Percentiles rank a stretch among this genome's conserved stretches.
These are phyloP conservation scores for Lasioglossum marginatum DNA, from an alignment of 2,888 invertebrate genomes.

Conservation along the genomic window DNA sequence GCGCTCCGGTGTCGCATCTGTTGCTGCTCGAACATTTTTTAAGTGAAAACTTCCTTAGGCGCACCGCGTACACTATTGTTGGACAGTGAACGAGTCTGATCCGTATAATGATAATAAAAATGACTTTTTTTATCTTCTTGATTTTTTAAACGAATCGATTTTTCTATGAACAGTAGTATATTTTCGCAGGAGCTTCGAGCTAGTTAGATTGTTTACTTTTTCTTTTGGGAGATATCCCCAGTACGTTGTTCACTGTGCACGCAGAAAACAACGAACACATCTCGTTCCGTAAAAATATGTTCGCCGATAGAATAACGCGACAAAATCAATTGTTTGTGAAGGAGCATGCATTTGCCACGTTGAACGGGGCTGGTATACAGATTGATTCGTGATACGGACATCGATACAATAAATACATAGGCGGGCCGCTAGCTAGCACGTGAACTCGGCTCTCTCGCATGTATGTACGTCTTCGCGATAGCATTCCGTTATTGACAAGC, in stretches of 20 bases:
- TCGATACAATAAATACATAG: constrained; percentile 15
- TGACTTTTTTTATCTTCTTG: not conserved
- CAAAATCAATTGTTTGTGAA: not conserved
- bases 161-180: too few relatives aligned
- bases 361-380: not conserved
- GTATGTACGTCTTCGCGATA: constrained; percentile 19
- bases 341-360: not conserved
- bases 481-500: constrained; percentile 59
- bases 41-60: too few relatives aligned
- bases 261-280: too few relatives aligned
- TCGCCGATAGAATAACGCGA: not conserved
- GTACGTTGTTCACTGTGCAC: too few relatives aligned
- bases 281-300: not conserved
- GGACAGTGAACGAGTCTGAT: too few relatives aligned
- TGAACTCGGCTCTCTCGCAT: not conserved
- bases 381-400: constrained; percentile 5
- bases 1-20: not conserved
- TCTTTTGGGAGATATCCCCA: too few relatives aligned
- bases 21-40: not conserved
- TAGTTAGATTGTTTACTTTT: too few relatives aligned
- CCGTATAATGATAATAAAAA: too few relatives aligned
- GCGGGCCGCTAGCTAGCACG: not conserved
- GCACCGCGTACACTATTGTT: too few relatives aligned
- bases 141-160: too few relatives aligned
- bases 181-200: too few relatives aligned